Base-by-base conservation (phyloP, 2,797 vertebrate species). In the Pyrocephalus nanus region DNA sequence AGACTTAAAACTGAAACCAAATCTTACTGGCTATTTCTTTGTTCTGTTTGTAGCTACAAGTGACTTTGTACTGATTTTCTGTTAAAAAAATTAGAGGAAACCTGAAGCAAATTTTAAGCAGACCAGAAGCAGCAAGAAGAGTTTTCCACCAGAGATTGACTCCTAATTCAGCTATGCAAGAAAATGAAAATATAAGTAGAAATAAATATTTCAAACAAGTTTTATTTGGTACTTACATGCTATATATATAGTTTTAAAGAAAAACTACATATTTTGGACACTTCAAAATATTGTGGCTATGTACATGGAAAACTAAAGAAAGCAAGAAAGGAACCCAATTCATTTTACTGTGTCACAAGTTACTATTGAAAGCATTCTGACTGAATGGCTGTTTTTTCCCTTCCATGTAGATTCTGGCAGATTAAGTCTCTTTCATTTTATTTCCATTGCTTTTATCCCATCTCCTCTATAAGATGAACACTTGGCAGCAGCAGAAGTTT, bases 191-290 rank as follows among this genome's bases (percentile, higher is more conserved):
- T 82, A 91, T 95, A 95, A 97, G 90, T 96, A 90, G 84, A 85
- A 85, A 90, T 90, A 96, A 97, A 79, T 96, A 96, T 93, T 97
- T 96, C 96, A 97, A 97, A 97, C 91, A 96, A 90, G 95, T 96
- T 97, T 97, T 97, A 97, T 97, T 97, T 96, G 84, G 93, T 97
- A 97, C 98, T 98, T 97, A 97, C 97, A 98, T 98, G 96, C 96
- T 97, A 97, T 97, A 97, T 97, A 97, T 97, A 97, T 96, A 86
- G 77, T 96, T 97, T 97, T 96, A 97, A 98, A 97, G 95, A 97
- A 98, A 98, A 98, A 97, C 96, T 92, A 97, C 80, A 94, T 96
- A 85, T 96, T 97, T 96, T 97, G 93, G 96, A 97, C 95, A 97
- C 92, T 97, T 97, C 95, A 95, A 96, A 98, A 97, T 97, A 96